phyloP scores from a whole-genome alignment of 2,113 vertebrate genomes.

The Paramisgurnus dabryanus region DNA sequence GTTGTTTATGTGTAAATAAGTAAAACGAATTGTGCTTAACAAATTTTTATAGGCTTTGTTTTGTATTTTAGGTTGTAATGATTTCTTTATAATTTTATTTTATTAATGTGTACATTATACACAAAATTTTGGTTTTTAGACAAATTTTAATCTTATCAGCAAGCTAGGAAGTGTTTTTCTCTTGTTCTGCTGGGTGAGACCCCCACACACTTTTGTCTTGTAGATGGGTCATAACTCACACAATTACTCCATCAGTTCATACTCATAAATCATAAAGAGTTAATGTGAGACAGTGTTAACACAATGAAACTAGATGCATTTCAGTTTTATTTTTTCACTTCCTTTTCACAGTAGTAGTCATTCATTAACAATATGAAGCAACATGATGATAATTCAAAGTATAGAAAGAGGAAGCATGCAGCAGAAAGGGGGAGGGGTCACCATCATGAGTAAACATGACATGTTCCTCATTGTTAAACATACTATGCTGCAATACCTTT shows the following conservation, averaged over 20 bases:
- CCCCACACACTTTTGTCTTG: not conserved
- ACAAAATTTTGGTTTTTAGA: no score
- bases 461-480: not conserved
- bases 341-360: constrained; percentile 3
- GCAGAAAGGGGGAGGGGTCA: not conserved
- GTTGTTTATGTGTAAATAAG: no score
- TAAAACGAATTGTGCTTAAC: no score
- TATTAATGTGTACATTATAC: not conserved
- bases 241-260: not conserved
- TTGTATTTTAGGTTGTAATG: no score
- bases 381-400: not conserved
- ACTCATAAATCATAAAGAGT: not conserved
- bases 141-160: not conserved
- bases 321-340: not conserved
- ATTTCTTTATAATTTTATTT: not conserved
- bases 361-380: constrained; percentile 1
- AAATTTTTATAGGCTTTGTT: no score
- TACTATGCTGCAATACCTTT: no score
- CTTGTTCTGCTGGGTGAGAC: not conserved
- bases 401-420: not conserved
- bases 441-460: not conserved
- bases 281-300: not conserved
- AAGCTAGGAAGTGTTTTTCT: not conserved
- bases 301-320: not conserved
- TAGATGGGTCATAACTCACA: not conserved